Evolutionary conservation across 2,888 invertebrate species (phyloP).

Genomic region (Lithophane ornitopus): DNA sequence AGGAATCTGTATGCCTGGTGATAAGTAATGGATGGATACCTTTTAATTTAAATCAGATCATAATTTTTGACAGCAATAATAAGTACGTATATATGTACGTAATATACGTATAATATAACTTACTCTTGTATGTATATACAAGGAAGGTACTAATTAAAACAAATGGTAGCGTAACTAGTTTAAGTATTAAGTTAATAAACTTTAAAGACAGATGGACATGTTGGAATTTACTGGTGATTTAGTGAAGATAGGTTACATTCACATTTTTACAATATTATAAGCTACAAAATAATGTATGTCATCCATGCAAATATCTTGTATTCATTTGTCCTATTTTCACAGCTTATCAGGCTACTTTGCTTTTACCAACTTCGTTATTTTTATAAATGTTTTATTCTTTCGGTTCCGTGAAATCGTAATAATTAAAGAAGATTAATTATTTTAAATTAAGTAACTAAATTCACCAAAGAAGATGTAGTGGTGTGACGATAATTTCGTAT

Average conservation of each 20-base stretch:
- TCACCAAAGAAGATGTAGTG: conserved; percentile 8
- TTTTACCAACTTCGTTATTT: conserved; percentile 6
- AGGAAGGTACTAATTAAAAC: background rate
- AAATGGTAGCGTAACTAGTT: background rate
- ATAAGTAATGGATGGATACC: background rate
- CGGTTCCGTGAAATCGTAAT: background rate
- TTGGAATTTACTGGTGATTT: conserved; percentile 5
- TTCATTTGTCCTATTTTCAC: conserved; percentile 4
- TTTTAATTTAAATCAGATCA: conserved; percentile 4
- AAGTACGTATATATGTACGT: background rate
- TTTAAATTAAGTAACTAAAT: conserved; percentile 16
- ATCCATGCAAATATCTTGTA: background rate
- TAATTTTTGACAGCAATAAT: background rate
- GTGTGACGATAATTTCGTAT: conserved; percentile 31
- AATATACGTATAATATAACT: too few species aligned
- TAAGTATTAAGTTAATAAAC: background rate
- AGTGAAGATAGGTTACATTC: background rate
- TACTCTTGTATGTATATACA: background rate
- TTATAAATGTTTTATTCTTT: background rate
- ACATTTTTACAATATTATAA: background rate
- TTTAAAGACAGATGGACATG: background rate
- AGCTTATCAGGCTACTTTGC: background rate
- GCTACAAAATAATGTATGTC: background rate
- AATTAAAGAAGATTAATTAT: conserved; percentile 1
- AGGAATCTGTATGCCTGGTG: conserved; percentile 17